Base-by-base conservation (phyloP, 2,888 invertebrate genomes). In the Cheilosia vernalis region DNA sequence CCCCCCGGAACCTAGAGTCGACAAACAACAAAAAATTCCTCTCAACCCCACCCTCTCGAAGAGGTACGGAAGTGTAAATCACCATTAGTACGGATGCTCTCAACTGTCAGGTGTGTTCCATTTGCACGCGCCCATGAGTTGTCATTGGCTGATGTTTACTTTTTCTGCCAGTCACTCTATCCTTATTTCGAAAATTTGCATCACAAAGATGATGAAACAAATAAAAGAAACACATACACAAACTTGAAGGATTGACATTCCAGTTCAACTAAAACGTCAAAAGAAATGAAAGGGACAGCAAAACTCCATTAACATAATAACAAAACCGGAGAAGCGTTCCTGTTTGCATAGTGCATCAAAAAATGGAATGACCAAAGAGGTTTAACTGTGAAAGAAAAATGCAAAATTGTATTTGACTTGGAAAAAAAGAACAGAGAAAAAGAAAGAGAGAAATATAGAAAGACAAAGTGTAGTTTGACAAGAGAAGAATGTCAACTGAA, bases 81-180 rank as follows among this genome's bases (percentile, higher is more conserved):
- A 84, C 51, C 60, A 80, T 74, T 73, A 70, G 51, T 58, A 24
- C 6, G 58, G 27, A 5, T 49, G 49, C 27, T 37, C 3, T 42
- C 30, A 61, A 42, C 61, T 70, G 70, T 70, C 76, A 76, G 84
- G 79, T 85, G 66, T 76, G 24, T 42, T 70, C 66, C 72, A 81
- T 76, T 81, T 70, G 56, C 40, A 42, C 24, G 37, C 10, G 37
- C 15, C 21, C 24, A 24, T 74, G 63, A 49, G 51, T 84, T 70
- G 60, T 84, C 84, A 79, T 79, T 69, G 40, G 69, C 40, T 60
- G 60, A 47, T 80, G 63, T 79, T 84, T 80, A 84, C 74, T 70
- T 80, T 70, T 84, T 64, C 74, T 70, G 79, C 24, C 74, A 76
- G 79, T 84, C 84, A 84, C 55, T n/a, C 56, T 6, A 42, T 30